Evolutionary conservation across 2,797 vertebrate species (phyloP).

Genomic region (Hafferia zeledoni): DNA sequence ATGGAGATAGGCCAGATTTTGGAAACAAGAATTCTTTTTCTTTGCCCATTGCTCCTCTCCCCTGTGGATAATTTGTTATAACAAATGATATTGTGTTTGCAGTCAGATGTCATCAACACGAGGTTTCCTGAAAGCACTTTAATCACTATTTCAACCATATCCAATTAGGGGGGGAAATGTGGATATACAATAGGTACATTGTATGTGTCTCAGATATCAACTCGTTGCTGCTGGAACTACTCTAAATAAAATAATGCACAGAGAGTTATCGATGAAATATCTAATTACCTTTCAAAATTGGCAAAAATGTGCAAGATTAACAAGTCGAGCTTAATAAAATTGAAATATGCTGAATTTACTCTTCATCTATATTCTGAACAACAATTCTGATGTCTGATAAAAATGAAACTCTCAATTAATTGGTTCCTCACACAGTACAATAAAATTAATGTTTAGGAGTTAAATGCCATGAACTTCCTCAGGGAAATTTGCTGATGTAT

Average conservation of each 20-base stretch:
- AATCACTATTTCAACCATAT: constrained; percentile 37
- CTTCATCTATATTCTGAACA: constrained; percentile 61
- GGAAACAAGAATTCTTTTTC: neutral
- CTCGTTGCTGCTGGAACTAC: constrained; percentile 8
- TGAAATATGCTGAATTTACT: constrained; percentile 67
- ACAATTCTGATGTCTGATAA: constrained; percentile 57
- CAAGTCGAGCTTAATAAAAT: constrained; percentile 70
- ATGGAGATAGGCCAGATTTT: neutral
- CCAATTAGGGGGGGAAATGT: neutral
- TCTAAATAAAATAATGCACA: constrained; percentile 52
- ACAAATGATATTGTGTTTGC: constrained; percentile 20
- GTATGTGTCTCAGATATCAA: neutral
- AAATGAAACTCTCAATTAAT: constrained; percentile 72
- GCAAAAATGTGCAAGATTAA: constrained; percentile 51
- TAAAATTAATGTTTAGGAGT: constrained; percentile 79
- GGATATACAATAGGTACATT: constrained; percentile 1
- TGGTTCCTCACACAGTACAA: constrained; percentile 67
- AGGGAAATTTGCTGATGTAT: constrained; percentile 70
- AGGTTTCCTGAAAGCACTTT: constrained; percentile 41
- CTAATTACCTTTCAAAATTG: constrained; percentile 66
- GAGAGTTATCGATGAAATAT: constrained; percentile 62
- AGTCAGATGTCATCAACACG: constrained; percentile 34
- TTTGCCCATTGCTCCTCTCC: neutral
- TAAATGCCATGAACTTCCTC: constrained; percentile 74
- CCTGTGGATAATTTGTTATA: constrained; percentile 16